Conservation (phyloP, 2,888 invertebrate genomes). For the Branchellion lobata region DNA sequence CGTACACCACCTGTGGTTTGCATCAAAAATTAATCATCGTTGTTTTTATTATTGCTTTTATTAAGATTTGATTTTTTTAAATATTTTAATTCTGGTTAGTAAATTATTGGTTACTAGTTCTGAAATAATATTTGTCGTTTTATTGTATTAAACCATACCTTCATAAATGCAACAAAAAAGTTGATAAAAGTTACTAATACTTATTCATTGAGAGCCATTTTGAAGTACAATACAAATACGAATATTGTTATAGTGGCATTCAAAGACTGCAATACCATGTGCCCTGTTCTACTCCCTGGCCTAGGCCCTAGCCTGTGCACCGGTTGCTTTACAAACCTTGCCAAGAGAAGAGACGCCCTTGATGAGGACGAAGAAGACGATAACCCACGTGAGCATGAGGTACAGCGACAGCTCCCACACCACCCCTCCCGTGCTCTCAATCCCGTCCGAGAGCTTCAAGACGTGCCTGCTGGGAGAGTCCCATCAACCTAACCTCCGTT, state of each 20-base stretch:
- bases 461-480: slow-evolving; percentile 55
- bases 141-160: too few relatives aligned
- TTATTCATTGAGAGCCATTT: too few relatives aligned
- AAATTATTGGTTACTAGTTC: background rate
- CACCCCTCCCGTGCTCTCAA: slow-evolving; percentile 56
- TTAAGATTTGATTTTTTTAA: background rate
- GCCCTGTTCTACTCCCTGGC: too few relatives aligned
- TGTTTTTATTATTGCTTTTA: background rate
- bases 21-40: background rate
- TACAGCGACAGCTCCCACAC: slow-evolving; percentile 59
- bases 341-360: slow-evolving; percentile 61
- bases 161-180: too few relatives aligned
- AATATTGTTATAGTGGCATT: too few relatives aligned
- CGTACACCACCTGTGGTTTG: slow-evolving; percentile 47
- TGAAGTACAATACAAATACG: too few relatives aligned
- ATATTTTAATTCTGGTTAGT: background rate
- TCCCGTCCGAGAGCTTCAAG: slow-evolving; percentile 55
- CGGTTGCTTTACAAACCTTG: slow-evolving; percentile 59
- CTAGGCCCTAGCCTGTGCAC: too few relatives aligned
- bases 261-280: too few relatives aligned
- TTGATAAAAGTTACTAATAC: too few relatives aligned
- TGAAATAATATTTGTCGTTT: too few relatives aligned
- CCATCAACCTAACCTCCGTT: too few relatives aligned
- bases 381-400: slow-evolving; percentile 58
- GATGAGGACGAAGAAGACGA: slow-evolving; percentile 59